Percentiles rank a stretch among this genome's conserved stretches.
These are phyloP conservation scores for Invenusta paracnida DNA, from an alignment of 2,888 invertebrate species.

Conservation along the genomic window DNA sequence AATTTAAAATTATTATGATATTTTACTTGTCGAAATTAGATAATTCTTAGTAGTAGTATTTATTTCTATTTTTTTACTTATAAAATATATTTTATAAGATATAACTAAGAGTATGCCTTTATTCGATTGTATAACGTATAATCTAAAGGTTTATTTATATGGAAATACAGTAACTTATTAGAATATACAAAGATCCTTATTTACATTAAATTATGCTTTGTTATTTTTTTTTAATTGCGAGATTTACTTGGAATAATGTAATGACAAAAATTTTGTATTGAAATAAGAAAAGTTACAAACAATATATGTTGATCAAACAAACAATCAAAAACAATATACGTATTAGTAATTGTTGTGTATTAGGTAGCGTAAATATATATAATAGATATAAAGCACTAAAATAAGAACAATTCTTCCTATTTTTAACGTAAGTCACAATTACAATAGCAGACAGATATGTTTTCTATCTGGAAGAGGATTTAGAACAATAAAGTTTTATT, in stretches of 20 bases:
- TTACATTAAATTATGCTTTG: background rate
- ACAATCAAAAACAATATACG: background rate
- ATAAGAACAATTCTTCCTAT: background rate
- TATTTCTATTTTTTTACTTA: background rate
- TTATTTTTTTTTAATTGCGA: background rate
- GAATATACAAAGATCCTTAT: background rate
- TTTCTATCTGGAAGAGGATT: background rate
- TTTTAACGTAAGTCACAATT: background rate
- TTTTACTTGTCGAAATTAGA: constrained; percentile 4
- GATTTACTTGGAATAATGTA: background rate
- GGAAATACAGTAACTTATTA: background rate
- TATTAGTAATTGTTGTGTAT: background rate
- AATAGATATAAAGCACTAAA: background rate
- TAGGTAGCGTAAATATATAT: background rate
- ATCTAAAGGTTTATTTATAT: constrained; percentile 6
- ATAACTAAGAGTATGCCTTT: background rate
- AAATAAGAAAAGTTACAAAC: background rate
- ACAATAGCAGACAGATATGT: background rate
- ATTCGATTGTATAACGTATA: background rate
- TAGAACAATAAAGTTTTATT: background rate
- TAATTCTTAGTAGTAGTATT: background rate
- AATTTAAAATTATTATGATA: background rate
- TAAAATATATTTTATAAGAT: background rate
- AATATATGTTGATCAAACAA: background rate
- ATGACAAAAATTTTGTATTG: background rate